phyloP scores from a whole-genome alignment of 2,888 invertebrate genomes.

The Iselma pallidipennis region DNA sequence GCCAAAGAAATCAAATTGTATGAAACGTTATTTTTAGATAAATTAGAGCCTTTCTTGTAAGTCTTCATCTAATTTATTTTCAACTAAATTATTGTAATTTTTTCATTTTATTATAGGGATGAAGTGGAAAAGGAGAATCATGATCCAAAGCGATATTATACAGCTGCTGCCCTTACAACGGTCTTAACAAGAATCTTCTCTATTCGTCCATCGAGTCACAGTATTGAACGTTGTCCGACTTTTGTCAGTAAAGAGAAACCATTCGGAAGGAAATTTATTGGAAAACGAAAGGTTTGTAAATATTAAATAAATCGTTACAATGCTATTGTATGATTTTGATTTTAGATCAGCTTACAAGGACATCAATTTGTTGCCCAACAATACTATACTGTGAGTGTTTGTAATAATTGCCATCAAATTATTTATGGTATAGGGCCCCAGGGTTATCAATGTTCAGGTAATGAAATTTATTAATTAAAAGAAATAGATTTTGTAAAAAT shows the following conservation, averaged over 20 bases:
- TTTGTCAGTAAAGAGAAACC: slow-evolving; percentile 86
- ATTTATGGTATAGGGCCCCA: slow-evolving; percentile 97
- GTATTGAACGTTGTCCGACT: slow-evolving; percentile 76
- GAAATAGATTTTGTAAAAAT: slow-evolving; percentile 1
- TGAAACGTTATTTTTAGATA: slow-evolving; percentile 73
- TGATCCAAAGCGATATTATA: slow-evolving; percentile 67
- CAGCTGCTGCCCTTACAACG: slow-evolving; percentile 79
- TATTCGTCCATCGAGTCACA: slow-evolving; percentile 63
- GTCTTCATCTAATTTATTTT: slow-evolving; percentile 38
- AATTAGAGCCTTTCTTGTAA: slow-evolving; percentile 71
- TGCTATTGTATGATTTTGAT: slow-evolving; percentile 19
- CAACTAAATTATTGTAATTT: slow-evolving; percentile 9
- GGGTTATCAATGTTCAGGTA: slow-evolving; percentile 94
- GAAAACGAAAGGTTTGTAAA: slow-evolving; percentile 46
- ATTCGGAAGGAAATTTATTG: slow-evolving; percentile 69
- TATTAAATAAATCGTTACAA: background rate
- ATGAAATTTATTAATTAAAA: slow-evolving; percentile 27
- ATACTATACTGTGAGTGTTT: slow-evolving; percentile 87
- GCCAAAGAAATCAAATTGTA: slow-evolving; percentile 74
- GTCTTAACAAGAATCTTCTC: slow-evolving; percentile 78
- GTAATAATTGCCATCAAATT: slow-evolving; percentile 90
- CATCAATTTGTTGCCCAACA: slow-evolving; percentile 90
- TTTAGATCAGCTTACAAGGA: slow-evolving; percentile 77
- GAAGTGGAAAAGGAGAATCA: slow-evolving; percentile 67
- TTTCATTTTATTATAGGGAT: slow-evolving; percentile 54